Evolutionary conservation across 2,888 invertebrate genomes (phyloP).

Genomic region (Drosophila mimetica): DNA sequence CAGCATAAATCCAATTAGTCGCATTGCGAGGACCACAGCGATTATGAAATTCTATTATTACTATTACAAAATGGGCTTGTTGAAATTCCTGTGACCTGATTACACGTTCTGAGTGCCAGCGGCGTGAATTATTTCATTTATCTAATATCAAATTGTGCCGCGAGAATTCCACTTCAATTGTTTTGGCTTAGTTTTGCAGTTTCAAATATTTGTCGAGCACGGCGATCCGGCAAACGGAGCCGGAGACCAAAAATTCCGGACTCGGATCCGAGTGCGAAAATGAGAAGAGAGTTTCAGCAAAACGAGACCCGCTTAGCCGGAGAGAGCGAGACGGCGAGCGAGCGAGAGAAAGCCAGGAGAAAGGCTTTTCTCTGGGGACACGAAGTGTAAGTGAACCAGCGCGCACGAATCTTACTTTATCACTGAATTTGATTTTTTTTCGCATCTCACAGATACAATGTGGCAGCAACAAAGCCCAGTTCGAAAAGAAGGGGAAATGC

Average conservation of each 20-base stretch:
- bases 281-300: constrained; percentile 19
- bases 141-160: constrained; percentile 32
- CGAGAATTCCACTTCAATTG: constrained; percentile 40
- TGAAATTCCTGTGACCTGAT: constrained; percentile 11
- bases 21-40: constrained; percentile 54
- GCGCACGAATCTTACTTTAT: constrained; percentile 74
- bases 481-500: constrained; percentile 11
- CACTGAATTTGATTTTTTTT: constrained; percentile 73
- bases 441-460: constrained; percentile 10
- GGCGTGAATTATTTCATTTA: constrained; percentile 38
- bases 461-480: constrained; percentile 11
- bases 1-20: constrained; percentile 84
- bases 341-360: constrained; percentile 15
- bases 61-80: constrained; percentile 1
- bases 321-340: constrained; percentile 14
- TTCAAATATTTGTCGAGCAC: constrained; percentile 18
- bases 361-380: constrained; percentile 37
- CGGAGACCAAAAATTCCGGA: constrained; percentile 53
- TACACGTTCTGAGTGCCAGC: constrained; percentile 1
- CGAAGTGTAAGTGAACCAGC: constrained; percentile 70
- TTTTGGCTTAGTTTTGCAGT: constrained; percentile 35
- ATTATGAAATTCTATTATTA: constrained; percentile 20
- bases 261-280: constrained; percentile 46
- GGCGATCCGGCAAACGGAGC: constrained; percentile 55
- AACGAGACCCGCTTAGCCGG: constrained; percentile 22